These are phyloP conservation scores for Eupithecia tripunctaria DNA, from an alignment of 2,888 invertebrate genomes.

Conservation along the genomic window DNA sequence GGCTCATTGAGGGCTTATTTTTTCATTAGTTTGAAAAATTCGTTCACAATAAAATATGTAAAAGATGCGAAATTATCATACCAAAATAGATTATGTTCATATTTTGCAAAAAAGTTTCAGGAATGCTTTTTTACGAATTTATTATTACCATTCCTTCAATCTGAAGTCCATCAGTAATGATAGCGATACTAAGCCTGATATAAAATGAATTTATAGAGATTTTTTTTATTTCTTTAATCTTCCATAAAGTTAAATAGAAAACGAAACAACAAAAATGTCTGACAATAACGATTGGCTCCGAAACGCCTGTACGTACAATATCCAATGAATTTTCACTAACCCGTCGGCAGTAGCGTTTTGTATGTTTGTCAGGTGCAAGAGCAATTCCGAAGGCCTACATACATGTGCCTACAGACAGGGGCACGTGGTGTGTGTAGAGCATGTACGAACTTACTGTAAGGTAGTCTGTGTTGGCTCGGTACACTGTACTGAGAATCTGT, in stretches of 20 bases:
- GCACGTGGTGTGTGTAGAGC: neutral
- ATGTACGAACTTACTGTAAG: neutral
- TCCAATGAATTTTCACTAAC: constrained; percentile 45
- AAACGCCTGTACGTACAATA: constrained; percentile 11
- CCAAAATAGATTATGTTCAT: too few relatives aligned
- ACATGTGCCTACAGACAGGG: neutral
- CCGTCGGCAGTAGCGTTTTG: constrained; percentile 51
- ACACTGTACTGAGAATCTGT: neutral
- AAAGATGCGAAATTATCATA: too few relatives aligned
- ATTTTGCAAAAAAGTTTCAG: too few relatives aligned
- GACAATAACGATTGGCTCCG: neutral
- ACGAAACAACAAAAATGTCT: neutral
- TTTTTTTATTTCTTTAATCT: too few relatives aligned
- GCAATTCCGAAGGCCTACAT: constrained; percentile 56
- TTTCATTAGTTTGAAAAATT: too few relatives aligned
- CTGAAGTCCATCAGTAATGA: too few relatives aligned
- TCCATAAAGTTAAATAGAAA: neutral
- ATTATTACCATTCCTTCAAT: too few relatives aligned
- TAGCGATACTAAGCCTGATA: too few relatives aligned
- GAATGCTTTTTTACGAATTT: too few relatives aligned
- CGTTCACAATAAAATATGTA: too few relatives aligned
- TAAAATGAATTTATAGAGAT: too few relatives aligned
- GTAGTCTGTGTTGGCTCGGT: neutral
- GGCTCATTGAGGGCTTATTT: too few relatives aligned
- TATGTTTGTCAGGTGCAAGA: constrained; percentile 67